Evolutionary conservation across 2,113 vertebrate genomes (phyloP).

Genomic region (Fregata magnificens): DNA sequence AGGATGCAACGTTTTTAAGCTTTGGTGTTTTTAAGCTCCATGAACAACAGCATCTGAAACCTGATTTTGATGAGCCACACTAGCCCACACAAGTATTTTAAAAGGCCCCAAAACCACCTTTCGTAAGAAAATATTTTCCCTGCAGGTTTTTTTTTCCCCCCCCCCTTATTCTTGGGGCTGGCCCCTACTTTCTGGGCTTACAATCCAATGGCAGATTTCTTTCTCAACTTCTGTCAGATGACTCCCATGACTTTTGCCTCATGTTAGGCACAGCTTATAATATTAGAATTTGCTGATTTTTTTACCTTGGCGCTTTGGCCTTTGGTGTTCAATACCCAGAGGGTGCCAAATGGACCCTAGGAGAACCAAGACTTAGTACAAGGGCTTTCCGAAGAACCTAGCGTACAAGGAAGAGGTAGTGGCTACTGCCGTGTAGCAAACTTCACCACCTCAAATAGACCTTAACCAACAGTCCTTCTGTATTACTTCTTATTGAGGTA

Average conservation of each 20-base stretch:
- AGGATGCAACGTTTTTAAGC: not conserved
- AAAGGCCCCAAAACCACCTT: not conserved
- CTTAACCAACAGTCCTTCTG: not conserved
- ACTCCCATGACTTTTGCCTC: not conserved
- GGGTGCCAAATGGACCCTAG: rapidly evolving
- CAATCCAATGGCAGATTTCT: not conserved
- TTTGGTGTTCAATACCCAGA: not conserved
- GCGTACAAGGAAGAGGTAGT: not conserved
- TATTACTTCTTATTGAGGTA: not conserved
- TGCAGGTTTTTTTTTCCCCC: not conserved
- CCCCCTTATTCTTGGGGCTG: not conserved
- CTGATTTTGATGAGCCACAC: not conserved
- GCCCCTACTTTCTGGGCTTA: not conserved
- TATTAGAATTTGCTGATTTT: rapidly evolving
- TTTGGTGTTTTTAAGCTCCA: not conserved
- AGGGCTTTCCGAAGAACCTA: rapidly evolving
- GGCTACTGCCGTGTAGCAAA: rapidly evolving
- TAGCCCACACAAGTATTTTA: not conserved
- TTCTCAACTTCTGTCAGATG: not conserved
- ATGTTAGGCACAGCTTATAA: rapidly evolving
- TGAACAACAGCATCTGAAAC: not conserved
- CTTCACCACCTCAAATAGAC: not conserved
- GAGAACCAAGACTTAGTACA: not conserved
- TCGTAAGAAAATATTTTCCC: no score
- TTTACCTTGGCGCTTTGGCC: not conserved